A percentile compares a stretch with the other conserved stretches of the same genome.
Evolutionary conservation across 2,113 vertebrate species (phyloP).

Genomic region (Chlorodrepanis virens): DNA sequence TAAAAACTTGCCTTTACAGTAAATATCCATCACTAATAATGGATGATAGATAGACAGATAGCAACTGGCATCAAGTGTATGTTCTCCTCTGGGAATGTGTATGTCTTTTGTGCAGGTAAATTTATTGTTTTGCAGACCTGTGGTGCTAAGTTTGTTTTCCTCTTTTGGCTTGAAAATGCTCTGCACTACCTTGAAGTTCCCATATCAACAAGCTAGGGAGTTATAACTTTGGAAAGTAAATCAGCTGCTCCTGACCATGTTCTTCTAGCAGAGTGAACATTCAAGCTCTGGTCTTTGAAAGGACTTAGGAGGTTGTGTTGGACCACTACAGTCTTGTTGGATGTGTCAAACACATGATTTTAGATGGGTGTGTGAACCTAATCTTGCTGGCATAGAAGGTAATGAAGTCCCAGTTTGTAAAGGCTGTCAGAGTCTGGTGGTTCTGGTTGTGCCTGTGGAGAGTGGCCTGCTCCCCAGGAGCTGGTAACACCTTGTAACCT

Average conservation of each 20-base stretch:
- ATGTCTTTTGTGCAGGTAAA: background rate
- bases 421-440: background rate
- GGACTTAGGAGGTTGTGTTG: background rate
- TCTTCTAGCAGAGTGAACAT: background rate
- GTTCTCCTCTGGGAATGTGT: background rate
- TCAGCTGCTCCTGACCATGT: background rate
- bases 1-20: background rate
- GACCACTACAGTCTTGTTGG: background rate
- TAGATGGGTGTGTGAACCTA: background rate
- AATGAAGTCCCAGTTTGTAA: background rate
- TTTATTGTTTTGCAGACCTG: rapidly evolving
- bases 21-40: background rate
- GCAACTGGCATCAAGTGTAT: background rate
- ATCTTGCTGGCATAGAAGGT: background rate
- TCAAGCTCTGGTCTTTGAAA: background rate
- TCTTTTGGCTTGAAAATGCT: background rate
- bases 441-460: background rate
- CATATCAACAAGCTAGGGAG: background rate
- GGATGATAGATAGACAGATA: no score
- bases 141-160: background rate
- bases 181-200: background rate
- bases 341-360: background rate
- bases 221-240: background rate
- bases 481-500: background rate
- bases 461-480: background rate